These are phyloP conservation scores for Drosophila lutescens DNA, from an alignment of 2,888 invertebrate genomes.

Conservation along the genomic window DNA sequence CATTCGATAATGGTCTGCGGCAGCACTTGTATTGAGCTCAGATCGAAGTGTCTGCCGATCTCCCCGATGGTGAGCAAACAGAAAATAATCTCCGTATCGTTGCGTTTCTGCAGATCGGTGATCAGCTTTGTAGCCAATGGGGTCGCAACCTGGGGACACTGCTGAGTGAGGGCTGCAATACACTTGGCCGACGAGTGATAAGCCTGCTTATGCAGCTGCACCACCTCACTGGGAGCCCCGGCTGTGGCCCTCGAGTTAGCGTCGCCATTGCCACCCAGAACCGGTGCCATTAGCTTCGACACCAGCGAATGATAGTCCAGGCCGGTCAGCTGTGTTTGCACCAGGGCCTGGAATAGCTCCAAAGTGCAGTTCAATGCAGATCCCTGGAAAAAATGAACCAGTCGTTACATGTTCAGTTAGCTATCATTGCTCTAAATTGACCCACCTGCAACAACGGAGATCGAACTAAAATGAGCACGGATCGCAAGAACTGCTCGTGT, in stretches of 20 bases:
- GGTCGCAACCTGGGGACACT: constrained; percentile 89
- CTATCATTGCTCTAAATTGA: not conserved
- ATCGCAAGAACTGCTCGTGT: constrained; percentile 91
- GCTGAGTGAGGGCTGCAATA: constrained; percentile 95
- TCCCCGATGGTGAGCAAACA: constrained; percentile 97
- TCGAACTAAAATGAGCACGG: constrained; percentile 93
- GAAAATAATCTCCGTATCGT: constrained; percentile 94
- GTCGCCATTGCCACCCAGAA: constrained; percentile 75
- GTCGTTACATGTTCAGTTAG: not conserved
- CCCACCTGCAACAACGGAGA: constrained; percentile 90
- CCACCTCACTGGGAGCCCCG: constrained; percentile 85
- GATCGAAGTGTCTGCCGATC: constrained; percentile 96
- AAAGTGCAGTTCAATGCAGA: constrained; percentile 95
- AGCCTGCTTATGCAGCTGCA: constrained; percentile 90
- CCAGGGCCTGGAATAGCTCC: constrained; percentile 96
- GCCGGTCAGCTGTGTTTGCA: constrained; percentile 91
- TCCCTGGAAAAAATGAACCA: constrained; percentile 85
- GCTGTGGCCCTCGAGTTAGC: constrained; percentile 23
- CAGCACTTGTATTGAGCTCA: constrained; percentile 90
- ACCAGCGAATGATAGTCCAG: constrained; percentile 93
- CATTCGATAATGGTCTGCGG: constrained; percentile 93
- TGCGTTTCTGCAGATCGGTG: constrained; percentile 88
- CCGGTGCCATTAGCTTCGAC: constrained; percentile 90
- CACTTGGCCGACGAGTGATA: constrained; percentile 98
- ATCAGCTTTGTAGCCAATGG: constrained; percentile 88